Evolutionary conservation across 2,797 vertebrate species (phyloP), one percentile per base, ranked within the genome.

Genomic region (Lutjanus campechanus): DNA sequence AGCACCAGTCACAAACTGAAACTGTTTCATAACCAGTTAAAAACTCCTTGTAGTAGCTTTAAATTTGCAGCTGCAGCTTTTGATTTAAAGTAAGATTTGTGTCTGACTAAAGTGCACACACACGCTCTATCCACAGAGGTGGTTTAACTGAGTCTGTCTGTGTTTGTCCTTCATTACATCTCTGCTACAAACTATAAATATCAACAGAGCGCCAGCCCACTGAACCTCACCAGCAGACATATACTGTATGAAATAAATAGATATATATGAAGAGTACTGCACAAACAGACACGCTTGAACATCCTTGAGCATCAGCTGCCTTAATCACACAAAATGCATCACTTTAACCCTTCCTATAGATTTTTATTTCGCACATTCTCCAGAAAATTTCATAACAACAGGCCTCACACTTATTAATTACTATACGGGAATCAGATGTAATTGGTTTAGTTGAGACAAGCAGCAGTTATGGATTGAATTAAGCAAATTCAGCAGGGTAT

Each of bases 381-480:
- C 62, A 19, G 40, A 77, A 88, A 80, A 85, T 90, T 88, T 91
- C 85, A 88, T 85, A 82, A 90, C 88, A 93, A 92, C 89, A 88
- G 65, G 84, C 81, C 84, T 81, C 78, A 72, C 95, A 96, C 95
- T 96, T 96, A 96, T 97, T 97, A 97, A 97, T 97, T 97, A 97
- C 96, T 96, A 96, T 94, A 95, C 94, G 94, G 93, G 95, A 97
- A 97, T 96, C 92, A 96, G 96, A 95, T 97, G 95, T 97, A 97
- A 98, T 97, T 97, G 96, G 95, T 97, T 97, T 96, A 97, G 96
- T 96, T 96, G 94, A 96, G 96, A 97, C 95, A 85, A 90, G 85
- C 96, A 96, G 96, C 96, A 95, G 96, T 96, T 97, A 96, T 96
- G 96, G 96, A 97, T 96, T 97, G 96, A 97, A 98, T 98, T 97